These are phyloP conservation scores for Willisornis vidua DNA, from an alignment of 2,113 vertebrate genomes.

Conservation along the genomic window DNA sequence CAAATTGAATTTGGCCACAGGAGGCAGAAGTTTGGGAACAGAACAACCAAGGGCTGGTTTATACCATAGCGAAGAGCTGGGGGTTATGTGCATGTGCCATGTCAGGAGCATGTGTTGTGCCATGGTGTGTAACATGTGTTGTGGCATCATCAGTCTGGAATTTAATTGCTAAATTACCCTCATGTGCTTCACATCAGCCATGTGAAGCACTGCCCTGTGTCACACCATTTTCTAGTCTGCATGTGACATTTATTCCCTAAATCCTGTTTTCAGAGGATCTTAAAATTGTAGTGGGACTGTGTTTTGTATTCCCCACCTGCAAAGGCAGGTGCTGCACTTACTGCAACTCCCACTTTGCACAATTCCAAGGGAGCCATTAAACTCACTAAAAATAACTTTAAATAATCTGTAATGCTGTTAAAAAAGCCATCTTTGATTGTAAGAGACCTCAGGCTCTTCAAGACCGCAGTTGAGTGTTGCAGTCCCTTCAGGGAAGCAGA, in stretches of 20 bases:
- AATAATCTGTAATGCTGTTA: neutral
- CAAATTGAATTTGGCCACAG: neutral
- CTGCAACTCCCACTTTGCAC: neutral
- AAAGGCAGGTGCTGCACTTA: neutral
- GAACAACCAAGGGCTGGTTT: neutral
- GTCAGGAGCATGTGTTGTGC: neutral
- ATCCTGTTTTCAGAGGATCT: neutral
- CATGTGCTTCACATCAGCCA: neutral
- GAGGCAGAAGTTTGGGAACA: neutral
- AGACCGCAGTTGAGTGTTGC: neutral
- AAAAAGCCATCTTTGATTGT: neutral
- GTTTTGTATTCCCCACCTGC: neutral
- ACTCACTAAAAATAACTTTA: constrained; percentile 1
- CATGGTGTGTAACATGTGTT: fast-evolving
- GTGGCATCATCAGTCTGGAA: neutral
- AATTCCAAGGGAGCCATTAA: neutral
- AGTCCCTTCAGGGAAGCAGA: neutral
- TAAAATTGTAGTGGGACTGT: neutral
- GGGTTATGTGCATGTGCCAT: fast-evolving
- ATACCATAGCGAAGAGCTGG: neutral
- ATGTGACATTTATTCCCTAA: neutral
- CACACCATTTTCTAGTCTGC: neutral
- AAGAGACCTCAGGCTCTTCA: constrained; percentile 10
- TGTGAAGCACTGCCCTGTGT: neutral
- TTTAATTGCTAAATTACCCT: neutral